Evolutionary conservation across 1,140 invertebrate species (phyloP), one percentile per base, ranked within the genome.

Genomic region (Diachasma alloeum): DNA sequence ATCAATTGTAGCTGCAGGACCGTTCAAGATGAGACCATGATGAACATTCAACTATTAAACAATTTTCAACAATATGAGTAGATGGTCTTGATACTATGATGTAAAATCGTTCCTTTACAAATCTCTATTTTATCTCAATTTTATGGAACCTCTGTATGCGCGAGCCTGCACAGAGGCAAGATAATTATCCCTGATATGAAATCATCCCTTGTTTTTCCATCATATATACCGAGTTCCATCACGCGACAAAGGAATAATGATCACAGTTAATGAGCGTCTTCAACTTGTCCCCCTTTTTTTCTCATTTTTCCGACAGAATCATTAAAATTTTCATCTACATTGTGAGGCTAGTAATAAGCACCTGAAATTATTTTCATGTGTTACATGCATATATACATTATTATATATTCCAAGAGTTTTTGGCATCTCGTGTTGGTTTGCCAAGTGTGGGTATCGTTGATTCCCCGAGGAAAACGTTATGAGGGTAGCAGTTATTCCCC

Each of bases 401-500:
- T 11, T 42, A 11, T 42, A 4, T 42, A 42, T 42, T 42, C 9
- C 4, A 42, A 42, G 31, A 31, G 9, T 42, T 42, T 11, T 13
- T 42, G 4, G 10, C 9, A 9, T 42, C 13, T 42, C 39, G 3
- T 42, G 39, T 42, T 42, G 3, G 59, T 15, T 63, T 15, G 24
- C 26, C 59, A 24, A 31, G 22, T 63, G 4, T 8, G 24, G 19
- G 59, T 22, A 19, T 63, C 24, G 6, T 31, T 13, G 11, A 15
- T 26, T 63, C 59, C 59, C 59, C 22, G 6, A 63, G 59, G 59
- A 26, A 13, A 26, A 31, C 24, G 53, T 22, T 26, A 59, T 59
- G 53, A 59, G 17, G 59, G 24, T 31, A 63, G 19, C 59, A 63
- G 59, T 63, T 68, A 68, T 68, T 68, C 66, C 66, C 66, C 31